phyloP scores from a whole-genome alignment of 53 echinoderm and acorn worm genomes.

The Patiria pectinifera region DNA sequence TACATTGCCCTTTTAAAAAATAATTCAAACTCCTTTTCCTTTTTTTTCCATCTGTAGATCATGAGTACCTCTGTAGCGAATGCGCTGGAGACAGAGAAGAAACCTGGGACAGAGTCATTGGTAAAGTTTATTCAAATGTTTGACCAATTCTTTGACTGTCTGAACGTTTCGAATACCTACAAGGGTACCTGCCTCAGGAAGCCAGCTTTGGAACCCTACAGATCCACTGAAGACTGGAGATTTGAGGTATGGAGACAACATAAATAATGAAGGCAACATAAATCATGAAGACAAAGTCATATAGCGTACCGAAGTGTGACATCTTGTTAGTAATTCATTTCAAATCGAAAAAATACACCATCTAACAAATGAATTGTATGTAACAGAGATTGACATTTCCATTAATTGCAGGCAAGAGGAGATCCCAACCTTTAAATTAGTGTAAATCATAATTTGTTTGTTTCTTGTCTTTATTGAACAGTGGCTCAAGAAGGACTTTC shows the following conservation, averaged over 20 bases:
- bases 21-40: no score
- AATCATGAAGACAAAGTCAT: no score
- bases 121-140: slow-evolving; percentile 21
- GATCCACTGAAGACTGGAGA: slow-evolving; percentile 28
- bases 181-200: slow-evolving; percentile 26
- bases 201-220: slow-evolving; percentile 41
- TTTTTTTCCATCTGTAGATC: not conserved
- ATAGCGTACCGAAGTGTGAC: no score
- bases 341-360: no score
- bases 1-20: no score
- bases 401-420: not conserved
- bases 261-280: no score
- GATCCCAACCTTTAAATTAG: not conserved
- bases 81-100: not conserved
- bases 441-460: not conserved
- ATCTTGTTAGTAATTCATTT: no score
- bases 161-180: slow-evolving; percentile 29
- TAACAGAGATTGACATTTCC: not conserved
- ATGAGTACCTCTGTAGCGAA: not conserved
- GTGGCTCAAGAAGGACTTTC: slow-evolving; percentile 18
- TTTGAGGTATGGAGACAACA: slow-evolving; percentile 6
- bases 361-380: not conserved
- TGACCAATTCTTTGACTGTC: slow-evolving; percentile 44
- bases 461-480: not conserved
- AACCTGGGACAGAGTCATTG: not conserved